A percentile compares a stretch with the other conserved stretches of the same genome.
Conservation (phyloP, 2,113 vertebrate species). For the Amia ocellicauda region DNA sequence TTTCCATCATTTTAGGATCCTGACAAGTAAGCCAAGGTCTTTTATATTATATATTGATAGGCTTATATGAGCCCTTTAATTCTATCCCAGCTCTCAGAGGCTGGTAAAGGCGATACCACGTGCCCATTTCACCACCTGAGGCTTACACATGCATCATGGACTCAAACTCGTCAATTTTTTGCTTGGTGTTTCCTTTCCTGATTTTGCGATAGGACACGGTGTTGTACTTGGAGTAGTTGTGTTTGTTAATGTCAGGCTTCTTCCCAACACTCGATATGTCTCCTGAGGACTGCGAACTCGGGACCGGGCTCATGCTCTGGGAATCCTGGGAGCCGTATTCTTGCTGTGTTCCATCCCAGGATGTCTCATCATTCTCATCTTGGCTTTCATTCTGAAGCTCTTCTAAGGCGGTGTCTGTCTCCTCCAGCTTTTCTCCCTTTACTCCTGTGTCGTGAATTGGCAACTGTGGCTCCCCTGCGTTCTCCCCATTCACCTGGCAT, state of each 20-base stretch:
- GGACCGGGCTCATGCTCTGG: slow-evolving; percentile 40
- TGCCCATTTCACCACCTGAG: not conserved
- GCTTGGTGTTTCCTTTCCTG: slow-evolving; percentile 86
- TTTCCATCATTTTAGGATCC: no score
- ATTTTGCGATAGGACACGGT: slow-evolving; percentile 92
- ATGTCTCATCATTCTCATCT: slow-evolving; percentile 26
- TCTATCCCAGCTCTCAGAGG: not conserved
- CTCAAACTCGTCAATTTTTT: slow-evolving; percentile 89
- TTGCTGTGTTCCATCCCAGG: slow-evolving; percentile 25
- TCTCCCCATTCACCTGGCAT: not conserved
- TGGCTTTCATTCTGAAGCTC: slow-evolving; percentile 24
- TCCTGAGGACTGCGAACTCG: slow-evolving; percentile 38
- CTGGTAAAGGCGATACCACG: not conserved
- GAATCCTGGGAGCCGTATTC: slow-evolving; percentile 30
- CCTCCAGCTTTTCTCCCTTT: slow-evolving; percentile 9
- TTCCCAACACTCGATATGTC: slow-evolving; percentile 51
- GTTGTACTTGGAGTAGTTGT: slow-evolving; percentile 77
- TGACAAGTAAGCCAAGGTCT: no score
- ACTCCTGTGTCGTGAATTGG: not conserved
- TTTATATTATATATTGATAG: no score
- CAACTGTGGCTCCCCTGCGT: slow-evolving; percentile 14
- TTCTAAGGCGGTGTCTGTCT: slow-evolving; percentile 24
- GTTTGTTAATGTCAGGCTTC: slow-evolving; percentile 70
- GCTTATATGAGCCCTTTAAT: no score
- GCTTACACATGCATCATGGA: slow-evolving; percentile 78